Evolutionary conservation across 2,888 invertebrate species (phyloP), one percentile per base, ranked within the genome.

Genomic region (Drosophila niveifrons): DNA sequence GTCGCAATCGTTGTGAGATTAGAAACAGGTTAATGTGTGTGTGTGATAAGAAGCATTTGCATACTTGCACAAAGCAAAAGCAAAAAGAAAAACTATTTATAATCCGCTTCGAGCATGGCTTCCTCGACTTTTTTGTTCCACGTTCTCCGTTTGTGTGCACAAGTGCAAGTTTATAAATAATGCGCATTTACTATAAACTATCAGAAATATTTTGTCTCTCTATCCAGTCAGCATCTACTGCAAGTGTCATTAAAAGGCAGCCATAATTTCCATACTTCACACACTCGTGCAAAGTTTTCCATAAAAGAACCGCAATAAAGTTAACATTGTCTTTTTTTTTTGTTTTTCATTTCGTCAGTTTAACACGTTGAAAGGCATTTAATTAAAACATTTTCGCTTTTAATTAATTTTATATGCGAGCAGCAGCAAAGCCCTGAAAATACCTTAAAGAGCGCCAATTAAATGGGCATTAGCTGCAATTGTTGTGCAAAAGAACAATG

Each of bases 401-500:
- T 72, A 56, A 75, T 75, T 64, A 78, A 78, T 66, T 66, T 36
- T 28, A 56, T 17, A 50, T 64, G 67, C 63, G 11, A n/a, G 23
- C 47, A 41, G 10, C 8, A n/a, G 31, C 46, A 66, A 63, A 72
- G 48, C 39, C 48, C 17, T 3, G 29, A 11, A 59, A 78, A 58
- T 48, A 59, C 62, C 69, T 73, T 72, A 56, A 80, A 78, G 72
- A 59, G 61, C 57, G 34, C 66, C 85, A 82, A 82, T 82, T 82
- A 88, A 82, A 82, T 70, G 50, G 50, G 78, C 67, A 86, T 82
- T 86, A 86, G 73, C 71, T 71, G 46, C 31, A 53, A 29, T 47
- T 44, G 58, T 39, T 50, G 18, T n/a, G 29, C 2, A 8, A 28
- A 18, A 13, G 28, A 34, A 57, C 56, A 76, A 66, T 78, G 65